Evolutionary conservation across 2,888 invertebrate species (phyloP), one percentile per base, ranked within the genome.

Genomic region (Acronicta aceris): DNA sequence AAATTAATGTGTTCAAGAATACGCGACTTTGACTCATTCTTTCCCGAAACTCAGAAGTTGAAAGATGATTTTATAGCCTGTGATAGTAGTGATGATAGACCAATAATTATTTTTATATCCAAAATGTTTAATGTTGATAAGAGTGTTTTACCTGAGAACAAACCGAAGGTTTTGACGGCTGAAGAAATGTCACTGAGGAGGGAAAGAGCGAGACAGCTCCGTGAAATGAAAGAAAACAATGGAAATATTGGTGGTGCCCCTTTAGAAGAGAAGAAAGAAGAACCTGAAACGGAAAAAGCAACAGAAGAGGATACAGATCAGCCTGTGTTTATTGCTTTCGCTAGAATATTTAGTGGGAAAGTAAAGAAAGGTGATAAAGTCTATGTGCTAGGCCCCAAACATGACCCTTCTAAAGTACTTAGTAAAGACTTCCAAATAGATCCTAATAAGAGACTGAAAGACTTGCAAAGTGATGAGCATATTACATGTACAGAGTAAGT

Each of bases 41-140:
- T 97, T 0, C 81, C 86, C 0, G 96, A 97, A 85, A 98, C 98
- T 1, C 96, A 96, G 88, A 91, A 93, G 64, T 95, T 98, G 4
- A 97, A 96, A 92, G 89, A 95, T 71, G 96, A 96, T 83, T 97
- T 97, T 82, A 86, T 96, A 78, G 95, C 95, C 62, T 98, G 97
- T 93, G 96, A 96, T 88, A 95, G 96, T 62, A 93, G 95, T 67
- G 89, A 95, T 2, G 91, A 96, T 71, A 96, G 95, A 72, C 97
- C 97, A 40, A 92, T 96, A 53, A 96, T 97, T 88, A 96, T 96
- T 70, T 98, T 95, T 95, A 96, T 98, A 78, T 98, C 98, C 0
- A 98, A 99, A 95, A 98, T 99, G 98, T 97, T 98, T 90, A 96
- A 97, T 54, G 96, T 97, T 27, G 97, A 98, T 82, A 96, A 95